Percentiles rank a stretch among this genome's conserved stretches.
phyloP scores from a whole-genome alignment of 2,888 invertebrate genomes.

The Eumacrocentrus americanus region DNA sequence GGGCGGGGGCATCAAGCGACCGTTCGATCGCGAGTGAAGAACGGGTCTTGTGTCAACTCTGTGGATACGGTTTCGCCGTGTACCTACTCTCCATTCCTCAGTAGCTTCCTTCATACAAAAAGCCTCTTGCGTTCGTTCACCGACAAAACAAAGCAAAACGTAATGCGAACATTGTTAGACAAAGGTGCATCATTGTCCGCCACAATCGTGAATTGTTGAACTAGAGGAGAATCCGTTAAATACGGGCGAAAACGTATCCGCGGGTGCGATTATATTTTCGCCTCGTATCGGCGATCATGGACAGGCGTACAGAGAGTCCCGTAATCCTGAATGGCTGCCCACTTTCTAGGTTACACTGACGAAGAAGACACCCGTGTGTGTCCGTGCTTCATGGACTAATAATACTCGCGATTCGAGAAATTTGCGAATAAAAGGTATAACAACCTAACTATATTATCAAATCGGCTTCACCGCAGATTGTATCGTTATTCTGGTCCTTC shows the following conservation, averaged over 20 bases:
- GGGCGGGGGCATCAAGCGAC: slow-evolving; percentile 34
- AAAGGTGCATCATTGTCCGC: background rate
- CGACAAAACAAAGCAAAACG: background rate
- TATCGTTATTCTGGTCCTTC: too few relatives aligned
- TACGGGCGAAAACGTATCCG: background rate
- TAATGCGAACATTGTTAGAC: background rate
- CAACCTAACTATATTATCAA: too few relatives aligned
- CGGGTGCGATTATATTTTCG: slow-evolving; percentile 18
- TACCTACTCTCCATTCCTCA: background rate
- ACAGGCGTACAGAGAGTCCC: slow-evolving; percentile 37
- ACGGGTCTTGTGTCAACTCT: slow-evolving; percentile 33
- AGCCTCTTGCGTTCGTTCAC: slow-evolving; percentile 9
- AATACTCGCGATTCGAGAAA: too few relatives aligned
- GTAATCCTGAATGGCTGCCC: slow-evolving; percentile 55
- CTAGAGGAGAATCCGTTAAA: background rate
- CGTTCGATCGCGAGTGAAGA: slow-evolving; percentile 42
- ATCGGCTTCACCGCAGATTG: too few relatives aligned
- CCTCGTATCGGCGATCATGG: slow-evolving; percentile 16
- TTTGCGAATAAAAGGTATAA: too few relatives aligned
- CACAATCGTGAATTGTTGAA: background rate
- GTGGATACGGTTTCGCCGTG: slow-evolving; percentile 25
- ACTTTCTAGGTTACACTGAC: slow-evolving; percentile 57
- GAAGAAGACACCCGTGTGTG: slow-evolving; percentile 40
- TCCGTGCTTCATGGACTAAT: too few relatives aligned
- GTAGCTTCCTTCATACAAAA: slow-evolving; percentile 16